These are phyloP conservation scores for Pterobdella sp. DNA, from an alignment of 2,888 invertebrate species.

Conservation along the genomic window DNA sequence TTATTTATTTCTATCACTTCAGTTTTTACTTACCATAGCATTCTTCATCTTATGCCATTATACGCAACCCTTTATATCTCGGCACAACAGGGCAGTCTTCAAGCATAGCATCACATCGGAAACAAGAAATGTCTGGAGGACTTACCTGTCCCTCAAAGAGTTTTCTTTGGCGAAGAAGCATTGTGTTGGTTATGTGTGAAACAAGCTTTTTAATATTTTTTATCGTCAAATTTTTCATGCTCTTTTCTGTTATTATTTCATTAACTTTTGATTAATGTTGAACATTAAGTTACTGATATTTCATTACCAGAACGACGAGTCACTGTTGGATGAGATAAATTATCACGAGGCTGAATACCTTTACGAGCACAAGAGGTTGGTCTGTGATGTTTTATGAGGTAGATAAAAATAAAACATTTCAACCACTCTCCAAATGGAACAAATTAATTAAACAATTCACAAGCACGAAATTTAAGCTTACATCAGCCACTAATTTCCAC, in stretches of 20 bases:
- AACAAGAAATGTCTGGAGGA: conserved; percentile 50
- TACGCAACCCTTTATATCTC: neutral
- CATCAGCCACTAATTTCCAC: no score
- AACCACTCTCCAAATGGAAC: no score
- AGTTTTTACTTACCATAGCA: neutral
- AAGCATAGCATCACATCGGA: neutral
- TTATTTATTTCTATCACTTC: neutral
- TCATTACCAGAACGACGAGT: conserved; percentile 63
- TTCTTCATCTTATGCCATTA: neutral
- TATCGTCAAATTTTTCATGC: no score
- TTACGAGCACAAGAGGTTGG: conserved; percentile 66
- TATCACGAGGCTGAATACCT: conserved; percentile 78
- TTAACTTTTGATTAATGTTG: no score
- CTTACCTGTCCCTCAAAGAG: conserved; percentile 74
- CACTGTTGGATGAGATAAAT: conserved; percentile 72
- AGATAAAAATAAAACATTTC: no score
- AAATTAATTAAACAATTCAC: no score
- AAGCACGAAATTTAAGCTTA: no score
- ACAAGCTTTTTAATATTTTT: no score
- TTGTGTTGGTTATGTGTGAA: conserved; percentile 57
- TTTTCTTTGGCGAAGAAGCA: conserved; percentile 79
- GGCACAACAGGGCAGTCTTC: neutral
- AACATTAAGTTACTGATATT: no score
- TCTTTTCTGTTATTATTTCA: no score
- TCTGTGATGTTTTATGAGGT: conserved; percentile 27